Conservation (phyloP, 2,888 invertebrate species). For the Dicyrtoma fusca region DNA sequence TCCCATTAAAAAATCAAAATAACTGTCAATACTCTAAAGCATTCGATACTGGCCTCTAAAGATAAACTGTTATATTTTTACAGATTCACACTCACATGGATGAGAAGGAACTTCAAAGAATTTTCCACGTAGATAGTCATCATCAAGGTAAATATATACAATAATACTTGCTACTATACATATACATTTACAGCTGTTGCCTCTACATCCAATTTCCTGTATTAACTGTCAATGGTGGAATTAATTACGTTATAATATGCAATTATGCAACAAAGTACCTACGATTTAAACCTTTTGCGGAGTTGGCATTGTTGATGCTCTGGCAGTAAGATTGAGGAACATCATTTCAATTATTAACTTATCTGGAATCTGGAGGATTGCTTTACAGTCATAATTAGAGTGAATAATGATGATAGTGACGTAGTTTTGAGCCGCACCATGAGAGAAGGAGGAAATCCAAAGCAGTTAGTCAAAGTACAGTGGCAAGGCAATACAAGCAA, state of each 20-base stretch:
- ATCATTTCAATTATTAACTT: no score
- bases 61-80: conserved; percentile 60
- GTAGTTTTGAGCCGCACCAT: no score
- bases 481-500: neutral
- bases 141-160: conserved; percentile 65
- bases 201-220: conserved; percentile 2
- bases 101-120: conserved; percentile 74
- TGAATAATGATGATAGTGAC: no score
- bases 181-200: neutral
- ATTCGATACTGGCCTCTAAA: neutral
- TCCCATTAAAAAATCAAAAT: neutral
- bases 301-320: no score
- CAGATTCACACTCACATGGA: conserved; percentile 92
- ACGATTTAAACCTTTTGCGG: no score
- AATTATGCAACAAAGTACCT: no score
- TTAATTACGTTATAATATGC: neutral
- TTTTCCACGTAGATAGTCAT: conserved; percentile 81
- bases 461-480: neutral
- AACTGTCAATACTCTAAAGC: neutral
- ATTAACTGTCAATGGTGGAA: neutral
- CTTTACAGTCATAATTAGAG: neutral
- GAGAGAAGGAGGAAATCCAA: no score
- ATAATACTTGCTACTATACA: no score
- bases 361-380: neutral
- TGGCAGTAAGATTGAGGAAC: no score